phyloP scores from a whole-genome alignment of 2,888 invertebrate genomes.

The Patella caerulea region DNA sequence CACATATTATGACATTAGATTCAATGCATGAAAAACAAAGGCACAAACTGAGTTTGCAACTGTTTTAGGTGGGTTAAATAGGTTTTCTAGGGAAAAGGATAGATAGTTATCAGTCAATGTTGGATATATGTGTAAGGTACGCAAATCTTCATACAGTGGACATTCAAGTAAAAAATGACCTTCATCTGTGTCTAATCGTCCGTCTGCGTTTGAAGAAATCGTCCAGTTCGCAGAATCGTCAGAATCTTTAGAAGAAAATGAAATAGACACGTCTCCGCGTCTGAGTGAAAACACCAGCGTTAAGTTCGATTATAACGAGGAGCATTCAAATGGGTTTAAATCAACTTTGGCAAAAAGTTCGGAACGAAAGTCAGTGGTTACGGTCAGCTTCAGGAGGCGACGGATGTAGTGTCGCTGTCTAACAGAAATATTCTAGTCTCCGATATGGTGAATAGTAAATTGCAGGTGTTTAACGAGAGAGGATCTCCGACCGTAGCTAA shows the following conservation, averaged over 20 bases:
- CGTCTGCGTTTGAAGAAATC: neutral
- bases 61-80: too few relatives aligned
- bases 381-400: constrained; percentile 45
- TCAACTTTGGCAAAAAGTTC: constrained; percentile 26
- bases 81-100: too few relatives aligned
- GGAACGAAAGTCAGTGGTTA: constrained; percentile 38
- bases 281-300: neutral
- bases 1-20: too few relatives aligned
- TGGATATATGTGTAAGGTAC: too few relatives aligned
- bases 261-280: neutral
- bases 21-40: too few relatives aligned
- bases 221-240: neutral
- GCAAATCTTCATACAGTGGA: too few relatives aligned
- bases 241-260: neutral
- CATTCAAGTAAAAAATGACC: too few relatives aligned
- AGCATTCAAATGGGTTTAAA: neutral
- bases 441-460: constrained; percentile 55
- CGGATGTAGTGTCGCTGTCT: constrained; percentile 36
- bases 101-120: too few relatives aligned
- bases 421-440: constrained; percentile 52
- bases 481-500: constrained; percentile 45
- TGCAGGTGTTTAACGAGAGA: constrained; percentile 47
- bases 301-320: neutral
- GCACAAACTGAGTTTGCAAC: too few relatives aligned
- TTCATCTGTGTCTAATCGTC: neutral